phyloP scores from a whole-genome alignment of 37 sponge, comb jelly and placozoan genomes.

The Tethya wilhelma region DNA sequence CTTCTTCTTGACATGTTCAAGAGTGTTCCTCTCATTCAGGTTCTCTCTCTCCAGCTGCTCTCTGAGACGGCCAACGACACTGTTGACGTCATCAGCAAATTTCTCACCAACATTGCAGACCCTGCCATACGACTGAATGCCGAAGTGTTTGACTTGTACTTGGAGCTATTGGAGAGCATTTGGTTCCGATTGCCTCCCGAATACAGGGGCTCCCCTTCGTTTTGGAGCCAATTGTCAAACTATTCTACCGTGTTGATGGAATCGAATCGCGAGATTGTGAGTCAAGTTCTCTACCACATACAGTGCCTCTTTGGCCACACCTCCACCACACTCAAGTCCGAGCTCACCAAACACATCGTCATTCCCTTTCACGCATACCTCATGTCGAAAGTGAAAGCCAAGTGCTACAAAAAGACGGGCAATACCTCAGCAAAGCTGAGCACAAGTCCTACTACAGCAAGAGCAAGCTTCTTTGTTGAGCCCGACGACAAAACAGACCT shows the following conservation, averaged over 20 bases:
- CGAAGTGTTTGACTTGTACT: constrained; percentile 56
- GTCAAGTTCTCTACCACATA: constrained; percentile 57
- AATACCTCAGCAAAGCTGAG: too few species aligned
- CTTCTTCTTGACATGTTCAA: constrained; percentile 55
- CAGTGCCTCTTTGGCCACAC: constrained; percentile 66
- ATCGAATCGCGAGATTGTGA: constrained; percentile 2
- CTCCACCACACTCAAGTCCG: constrained; percentile 36
- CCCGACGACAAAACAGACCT: neutral
- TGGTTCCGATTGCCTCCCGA: constrained; percentile 72
- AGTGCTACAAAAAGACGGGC: neutral
- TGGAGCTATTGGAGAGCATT: constrained; percentile 62
- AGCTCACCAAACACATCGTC: constrained; percentile 53
- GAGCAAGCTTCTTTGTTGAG: neutral
- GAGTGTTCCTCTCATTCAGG: constrained; percentile 55
- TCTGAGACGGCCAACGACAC: constrained; percentile 56
- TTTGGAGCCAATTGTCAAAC: constrained; percentile 59
- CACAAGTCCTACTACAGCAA: neutral
- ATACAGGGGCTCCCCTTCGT: constrained; percentile 12
- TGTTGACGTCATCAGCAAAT: constrained; percentile 44
- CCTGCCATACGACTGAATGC: constrained; percentile 37
- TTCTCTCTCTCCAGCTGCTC: constrained; percentile 69
- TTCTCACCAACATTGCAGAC: constrained; percentile 47
- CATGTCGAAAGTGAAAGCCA: constrained; percentile 30
- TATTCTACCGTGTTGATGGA: constrained; percentile 47
- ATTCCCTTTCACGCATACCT: constrained; percentile 40